phyloP scores from a whole-genome alignment of 2,113 vertebrate genomes.

The Galeopterus variegatus region DNA sequence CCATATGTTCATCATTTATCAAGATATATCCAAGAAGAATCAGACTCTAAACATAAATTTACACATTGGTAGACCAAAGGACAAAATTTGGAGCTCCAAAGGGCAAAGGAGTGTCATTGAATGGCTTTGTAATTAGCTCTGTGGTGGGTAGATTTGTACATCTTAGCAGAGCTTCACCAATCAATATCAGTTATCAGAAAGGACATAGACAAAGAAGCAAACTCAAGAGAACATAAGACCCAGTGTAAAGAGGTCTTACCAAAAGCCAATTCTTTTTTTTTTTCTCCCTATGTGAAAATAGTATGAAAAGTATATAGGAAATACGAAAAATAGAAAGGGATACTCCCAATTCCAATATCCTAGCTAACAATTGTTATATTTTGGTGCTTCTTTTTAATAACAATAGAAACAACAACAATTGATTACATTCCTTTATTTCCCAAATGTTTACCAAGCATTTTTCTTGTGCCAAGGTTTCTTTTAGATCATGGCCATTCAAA shows the following conservation, averaged over 20 bases:
- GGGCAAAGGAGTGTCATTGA: neutral
- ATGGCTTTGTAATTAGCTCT: conserved; percentile 70
- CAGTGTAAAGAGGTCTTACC: conserved; percentile 34
- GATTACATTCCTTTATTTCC: conserved; percentile 9
- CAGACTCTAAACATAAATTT: conserved; percentile 69
- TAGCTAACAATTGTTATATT: neutral
- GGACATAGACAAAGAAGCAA: conserved; percentile 57
- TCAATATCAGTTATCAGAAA: conserved; percentile 68
- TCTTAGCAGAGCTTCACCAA: conserved; percentile 60
- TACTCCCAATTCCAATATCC: neutral
- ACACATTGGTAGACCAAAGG: conserved; percentile 57
- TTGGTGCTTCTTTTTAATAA: neutral
- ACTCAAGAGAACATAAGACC: conserved; percentile 35
- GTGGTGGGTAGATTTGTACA: conserved; percentile 46
- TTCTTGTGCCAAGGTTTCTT: neutral
- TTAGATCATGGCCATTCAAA: conserved; percentile 11
- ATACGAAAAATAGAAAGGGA: conserved; percentile 20
- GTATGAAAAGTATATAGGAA: conserved; percentile 1
- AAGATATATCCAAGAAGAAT: conserved; percentile 57
- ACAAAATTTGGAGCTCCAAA: conserved; percentile 54
- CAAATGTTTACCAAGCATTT: neutral
- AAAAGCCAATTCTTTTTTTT: conserved; percentile 12
- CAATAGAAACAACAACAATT: conserved; percentile 33
- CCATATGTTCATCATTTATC: conserved; percentile 69
- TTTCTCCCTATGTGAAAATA: neutral